Percentiles rank a stretch among this genome's conserved stretches.
phyloP scores from a whole-genome alignment of 1,140 invertebrate genomes.

The Cydia pomonella region DNA sequence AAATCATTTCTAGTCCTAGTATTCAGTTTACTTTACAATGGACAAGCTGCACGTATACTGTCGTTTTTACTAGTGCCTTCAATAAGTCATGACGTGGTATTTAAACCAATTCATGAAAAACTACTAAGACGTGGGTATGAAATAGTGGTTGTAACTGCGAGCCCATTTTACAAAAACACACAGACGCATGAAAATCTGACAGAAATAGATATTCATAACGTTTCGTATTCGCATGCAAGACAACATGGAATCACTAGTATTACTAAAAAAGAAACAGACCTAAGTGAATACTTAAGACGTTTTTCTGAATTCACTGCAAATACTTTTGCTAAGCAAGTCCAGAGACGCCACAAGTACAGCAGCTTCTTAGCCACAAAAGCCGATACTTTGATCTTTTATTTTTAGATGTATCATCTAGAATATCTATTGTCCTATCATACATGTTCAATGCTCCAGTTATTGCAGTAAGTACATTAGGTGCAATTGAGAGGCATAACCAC shows the following conservation, averaged over 20 bases:
- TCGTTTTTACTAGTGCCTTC: conserved; percentile 66
- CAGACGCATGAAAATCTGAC: conserved; percentile 42
- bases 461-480: conserved; percentile 43
- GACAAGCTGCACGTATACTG: conserved; percentile 70
- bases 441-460: conserved; percentile 57
- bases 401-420: conserved; percentile 37
- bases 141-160: conserved; percentile 54
- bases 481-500: conserved; percentile 34
- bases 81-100: conserved; percentile 79
- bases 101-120: conserved; percentile 56
- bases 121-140: conserved; percentile 69
- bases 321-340: conserved; percentile 34
- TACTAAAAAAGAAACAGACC: neutral
- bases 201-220: conserved; percentile 46
- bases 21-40: neutral
- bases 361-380: conserved; percentile 30
- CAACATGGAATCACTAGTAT: neutral
- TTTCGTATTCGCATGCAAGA: conserved; percentile 36
- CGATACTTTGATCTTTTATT: conserved; percentile 45
- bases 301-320: conserved; percentile 34
- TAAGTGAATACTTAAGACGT: neutral
- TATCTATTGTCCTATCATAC: conserved; percentile 48
- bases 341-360: conserved; percentile 39
- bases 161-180: conserved; percentile 40
- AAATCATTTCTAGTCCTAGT: neutral